Base-by-base conservation (phyloP, 2,888 invertebrate genomes). In the Callosobruchus maculatus region DNA sequence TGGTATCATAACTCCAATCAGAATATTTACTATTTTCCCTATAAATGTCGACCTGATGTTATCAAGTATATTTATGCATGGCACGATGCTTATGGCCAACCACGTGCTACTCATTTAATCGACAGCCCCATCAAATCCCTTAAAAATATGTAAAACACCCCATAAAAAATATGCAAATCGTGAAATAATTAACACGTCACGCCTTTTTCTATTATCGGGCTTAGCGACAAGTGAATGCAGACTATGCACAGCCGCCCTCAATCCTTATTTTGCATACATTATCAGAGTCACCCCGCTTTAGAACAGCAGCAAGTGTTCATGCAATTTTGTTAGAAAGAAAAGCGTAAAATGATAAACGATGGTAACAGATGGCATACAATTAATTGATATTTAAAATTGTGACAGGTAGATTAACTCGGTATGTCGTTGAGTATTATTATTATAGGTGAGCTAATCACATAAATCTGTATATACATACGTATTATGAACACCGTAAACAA, bases 161-260 rank as follows among this genome's bases (percentile, higher is more conserved):
- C 21, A 71, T 72, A 31, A 74, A 76, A 80, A 80, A 75, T 81
- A 82, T 82, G 81, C 80, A 82, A 82, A 83, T 83, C 82, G 76
- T 72, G 76, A 76, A 79, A 83, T 84, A 85, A 85, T 85, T 85
- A 85, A 85, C 84, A 80, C 77, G 82, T 81, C 79, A 83, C 85
- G 83, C 85, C 85, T 79, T 81, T 80, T 82, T 82, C 81, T 78
- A 83, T 84, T 85, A 84, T 84, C 82, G 80, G 77, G 82, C 79
- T 82, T 82, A 81, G 78, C 79, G 81, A 84, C 84, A 85, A 85
- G 84, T 84, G 84, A 82, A 83, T 76, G 83, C 82, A 20, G 26
- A 71, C 4, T 49, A 49, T 49, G 71, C 67, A 26, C n/a, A 20
- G 21, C 26, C 71, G 31, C 66, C 72, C 69, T 72, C 75, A 71